These are phyloP conservation scores for Myioborus melanocephalus DNA, from an alignment of 2,797 vertebrate genomes.

Conservation along the genomic window DNA sequence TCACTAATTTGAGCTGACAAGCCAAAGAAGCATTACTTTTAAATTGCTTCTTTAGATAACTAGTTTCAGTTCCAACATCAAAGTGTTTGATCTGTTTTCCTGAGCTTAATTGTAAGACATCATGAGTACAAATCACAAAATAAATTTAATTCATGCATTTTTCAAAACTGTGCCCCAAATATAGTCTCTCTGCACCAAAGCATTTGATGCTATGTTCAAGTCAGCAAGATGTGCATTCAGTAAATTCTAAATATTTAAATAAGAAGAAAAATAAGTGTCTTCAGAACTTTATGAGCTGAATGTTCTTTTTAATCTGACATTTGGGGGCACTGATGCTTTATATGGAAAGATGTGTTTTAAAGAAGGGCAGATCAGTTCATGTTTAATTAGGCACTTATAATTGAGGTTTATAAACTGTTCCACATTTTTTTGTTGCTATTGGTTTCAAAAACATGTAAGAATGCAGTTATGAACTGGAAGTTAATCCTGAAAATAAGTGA, in stretches of 20 bases:
- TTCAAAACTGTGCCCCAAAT: not conserved
- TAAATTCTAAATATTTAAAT: not conserved
- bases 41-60: constrained; percentile 53
- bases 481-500: not conserved
- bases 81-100: constrained; percentile 55
- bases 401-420: not conserved
- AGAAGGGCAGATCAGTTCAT: not conserved
- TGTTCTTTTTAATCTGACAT: not conserved
- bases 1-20: constrained; percentile 59
- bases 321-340: not conserved
- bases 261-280: not conserved
- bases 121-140: not conserved
- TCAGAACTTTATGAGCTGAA: not conserved
- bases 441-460: not conserved
- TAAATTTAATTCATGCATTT: not conserved
- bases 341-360: not conserved
- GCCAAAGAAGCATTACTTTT: constrained; percentile 63
- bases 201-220: not conserved
- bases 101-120: constrained; percentile 27
- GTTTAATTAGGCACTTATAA: not conserved
- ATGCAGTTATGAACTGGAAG: not conserved
- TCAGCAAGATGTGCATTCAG: not conserved
- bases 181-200: not conserved
- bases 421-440: not conserved
- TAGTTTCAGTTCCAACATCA: constrained; percentile 9